phyloP scores from a whole-genome alignment of 2,888 invertebrate genomes.

The Branchinecta sandiegonensis region DNA sequence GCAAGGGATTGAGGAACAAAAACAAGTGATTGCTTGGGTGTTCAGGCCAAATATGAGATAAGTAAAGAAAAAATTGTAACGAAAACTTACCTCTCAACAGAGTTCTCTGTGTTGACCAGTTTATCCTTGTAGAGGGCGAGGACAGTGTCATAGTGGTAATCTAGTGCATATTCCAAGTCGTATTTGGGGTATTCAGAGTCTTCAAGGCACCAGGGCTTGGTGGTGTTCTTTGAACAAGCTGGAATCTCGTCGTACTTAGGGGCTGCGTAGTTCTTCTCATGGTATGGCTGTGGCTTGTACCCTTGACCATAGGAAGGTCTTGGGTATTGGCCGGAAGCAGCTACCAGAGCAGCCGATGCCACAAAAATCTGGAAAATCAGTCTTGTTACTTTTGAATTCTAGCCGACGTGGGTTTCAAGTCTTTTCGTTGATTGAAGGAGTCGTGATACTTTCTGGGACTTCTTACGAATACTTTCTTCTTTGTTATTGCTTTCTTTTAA shows the following conservation, averaged over 20 bases:
- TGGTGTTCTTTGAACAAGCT: conserved; percentile 24
- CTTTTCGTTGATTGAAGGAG: no score
- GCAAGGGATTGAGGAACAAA: no score
- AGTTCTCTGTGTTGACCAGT: conserved; percentile 27
- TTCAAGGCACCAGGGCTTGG: conserved; percentile 25
- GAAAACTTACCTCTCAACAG: conserved; percentile 25
- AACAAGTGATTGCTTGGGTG: no score
- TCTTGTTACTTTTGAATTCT: background rate
- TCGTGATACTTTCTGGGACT: no score
- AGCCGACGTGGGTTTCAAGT: no score
- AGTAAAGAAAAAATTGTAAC: background rate
- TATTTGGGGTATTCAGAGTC: conserved; percentile 26
- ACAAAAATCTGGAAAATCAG: background rate
- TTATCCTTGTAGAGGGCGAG: conserved; percentile 26
- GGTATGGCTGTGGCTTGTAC: background rate
- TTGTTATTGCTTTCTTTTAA: no score
- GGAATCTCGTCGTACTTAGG: conserved; percentile 24
- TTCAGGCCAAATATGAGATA: no score
- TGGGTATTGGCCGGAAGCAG: background rate
- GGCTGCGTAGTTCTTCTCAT: background rate
- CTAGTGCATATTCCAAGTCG: conserved; percentile 25
- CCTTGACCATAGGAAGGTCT: background rate
- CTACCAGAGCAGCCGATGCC: background rate
- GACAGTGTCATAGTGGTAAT: conserved; percentile 25
- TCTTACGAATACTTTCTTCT: no score